These are phyloP conservation scores for Enteromius afrohamiltoni DNA, from an alignment of 2,797 vertebrate genomes.

Conservation along the genomic window DNA sequence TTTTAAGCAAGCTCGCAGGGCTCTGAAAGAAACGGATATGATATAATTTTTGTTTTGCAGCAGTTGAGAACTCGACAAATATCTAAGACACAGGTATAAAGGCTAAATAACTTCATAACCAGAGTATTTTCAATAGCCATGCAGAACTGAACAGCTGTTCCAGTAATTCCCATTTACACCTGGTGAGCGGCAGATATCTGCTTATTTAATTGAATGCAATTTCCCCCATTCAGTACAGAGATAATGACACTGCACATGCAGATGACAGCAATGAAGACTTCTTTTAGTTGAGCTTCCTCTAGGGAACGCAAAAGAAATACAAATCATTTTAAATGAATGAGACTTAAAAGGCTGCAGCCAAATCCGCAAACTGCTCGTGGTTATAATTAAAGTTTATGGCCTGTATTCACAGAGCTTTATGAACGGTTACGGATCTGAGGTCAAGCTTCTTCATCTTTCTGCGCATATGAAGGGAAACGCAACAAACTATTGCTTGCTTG, in stretches of 20 bases:
- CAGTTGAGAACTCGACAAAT: not conserved
- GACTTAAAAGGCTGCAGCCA: conserved; percentile 6
- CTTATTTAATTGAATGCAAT: not conserved
- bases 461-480: not conserved
- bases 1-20: not conserved
- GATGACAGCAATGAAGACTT: not conserved
- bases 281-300: not conserved
- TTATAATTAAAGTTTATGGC: conserved; percentile 22
- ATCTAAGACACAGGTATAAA: not conserved
- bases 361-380: conserved; percentile 20
- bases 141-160: not conserved
- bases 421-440: conserved; percentile 12
- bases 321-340: conserved; percentile 32
- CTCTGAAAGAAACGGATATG: not conserved
- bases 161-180: not conserved
- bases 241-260: not conserved
- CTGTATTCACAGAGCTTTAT: conserved; percentile 29
- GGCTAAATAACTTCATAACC: not conserved
- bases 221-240: not conserved
- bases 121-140: not conserved
- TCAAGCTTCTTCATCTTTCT: not conserved
- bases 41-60: not conserved
- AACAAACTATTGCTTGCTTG: not conserved
- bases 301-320: conserved; percentile 2
- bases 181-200: not conserved